These are phyloP conservation scores for Nilaparvata lugens DNA, from an alignment of 1,140 invertebrate genomes.

Conservation along the genomic window DNA sequence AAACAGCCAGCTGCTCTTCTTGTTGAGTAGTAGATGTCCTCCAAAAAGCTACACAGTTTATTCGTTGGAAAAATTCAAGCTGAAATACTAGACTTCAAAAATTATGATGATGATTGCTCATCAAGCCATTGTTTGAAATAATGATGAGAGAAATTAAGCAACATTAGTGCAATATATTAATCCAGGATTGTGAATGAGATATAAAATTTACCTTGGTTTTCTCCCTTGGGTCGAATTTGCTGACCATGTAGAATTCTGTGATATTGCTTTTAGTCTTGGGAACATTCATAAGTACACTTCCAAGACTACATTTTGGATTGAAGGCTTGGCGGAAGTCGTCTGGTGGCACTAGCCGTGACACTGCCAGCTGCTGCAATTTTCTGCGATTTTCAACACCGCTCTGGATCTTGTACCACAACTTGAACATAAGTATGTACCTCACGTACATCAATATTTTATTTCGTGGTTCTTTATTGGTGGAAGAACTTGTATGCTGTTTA, in stretches of 20 bases:
- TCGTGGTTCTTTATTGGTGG: neutral
- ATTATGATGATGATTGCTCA: too few species aligned
- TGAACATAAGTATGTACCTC: conserved; percentile 24
- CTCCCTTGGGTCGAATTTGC: conserved; percentile 19
- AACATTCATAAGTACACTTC: conserved; percentile 14
- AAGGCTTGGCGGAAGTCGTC: neutral
- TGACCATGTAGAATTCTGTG: conserved; percentile 17
- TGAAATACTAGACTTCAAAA: too few species aligned
- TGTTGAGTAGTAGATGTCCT: too few species aligned
- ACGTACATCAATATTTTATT: conserved; percentile 21
- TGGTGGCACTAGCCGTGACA: conserved; percentile 12
- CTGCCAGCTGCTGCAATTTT: conserved; percentile 19
- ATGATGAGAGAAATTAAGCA: too few species aligned
- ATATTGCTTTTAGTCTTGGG: conserved; percentile 15
- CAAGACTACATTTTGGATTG: conserved; percentile 1
- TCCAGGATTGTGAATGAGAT: neutral
- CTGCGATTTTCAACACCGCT: conserved; percentile 17
- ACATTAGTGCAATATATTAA: too few species aligned
- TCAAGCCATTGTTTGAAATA: too few species aligned
- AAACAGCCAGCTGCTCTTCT: too few species aligned
- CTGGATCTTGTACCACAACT: conserved; percentile 24
- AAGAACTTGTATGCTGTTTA: too few species aligned
- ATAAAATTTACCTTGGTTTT: conserved; percentile 13
- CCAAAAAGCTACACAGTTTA: too few species aligned
- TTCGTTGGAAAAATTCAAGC: too few species aligned